Percentiles rank a stretch among this genome's conserved stretches.
Conservation (phyloP, 2,888 invertebrate genomes). For the Meghimatium bilineatum region DNA sequence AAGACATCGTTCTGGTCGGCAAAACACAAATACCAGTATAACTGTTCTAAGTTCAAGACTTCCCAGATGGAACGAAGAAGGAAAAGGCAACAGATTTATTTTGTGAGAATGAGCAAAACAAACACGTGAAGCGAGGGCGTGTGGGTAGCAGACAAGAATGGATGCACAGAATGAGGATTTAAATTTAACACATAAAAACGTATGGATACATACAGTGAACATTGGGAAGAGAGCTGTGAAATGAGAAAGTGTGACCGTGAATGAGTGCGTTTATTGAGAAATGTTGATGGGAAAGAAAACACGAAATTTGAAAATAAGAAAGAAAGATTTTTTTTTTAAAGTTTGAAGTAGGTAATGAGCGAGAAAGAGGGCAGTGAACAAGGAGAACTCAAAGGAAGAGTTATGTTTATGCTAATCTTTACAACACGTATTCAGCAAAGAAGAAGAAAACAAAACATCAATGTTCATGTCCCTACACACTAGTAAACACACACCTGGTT, state of each 20-base stretch:
- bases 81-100: not conserved
- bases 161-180: not conserved
- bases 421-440: not conserved
- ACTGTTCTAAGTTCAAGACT: not conserved
- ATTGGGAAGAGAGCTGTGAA: not conserved
- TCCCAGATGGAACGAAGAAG: not conserved
- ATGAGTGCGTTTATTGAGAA: not conserved
- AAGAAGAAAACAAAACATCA: not conserved
- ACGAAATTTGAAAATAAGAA: constrained; percentile 3
- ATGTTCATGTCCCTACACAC: not conserved
- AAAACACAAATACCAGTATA: not conserved
- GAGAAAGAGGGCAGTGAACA: not conserved
- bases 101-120: not conserved
- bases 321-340: not conserved
- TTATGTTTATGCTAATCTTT: not conserved
- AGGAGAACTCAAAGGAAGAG: not conserved
- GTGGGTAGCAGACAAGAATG: constrained; percentile 32
- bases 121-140: constrained; percentile 8
- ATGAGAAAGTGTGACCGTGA: constrained; percentile 1
- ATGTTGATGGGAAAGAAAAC: not conserved
- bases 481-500: constrained; percentile 21
- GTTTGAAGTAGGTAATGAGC: not conserved
- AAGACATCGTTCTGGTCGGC: not conserved
- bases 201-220: not conserved
- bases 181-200: not conserved